Evolutionary conservation across 2,888 invertebrate species (phyloP), one percentile per base, ranked within the genome.

Genomic region (Platycnemis pennipes): DNA sequence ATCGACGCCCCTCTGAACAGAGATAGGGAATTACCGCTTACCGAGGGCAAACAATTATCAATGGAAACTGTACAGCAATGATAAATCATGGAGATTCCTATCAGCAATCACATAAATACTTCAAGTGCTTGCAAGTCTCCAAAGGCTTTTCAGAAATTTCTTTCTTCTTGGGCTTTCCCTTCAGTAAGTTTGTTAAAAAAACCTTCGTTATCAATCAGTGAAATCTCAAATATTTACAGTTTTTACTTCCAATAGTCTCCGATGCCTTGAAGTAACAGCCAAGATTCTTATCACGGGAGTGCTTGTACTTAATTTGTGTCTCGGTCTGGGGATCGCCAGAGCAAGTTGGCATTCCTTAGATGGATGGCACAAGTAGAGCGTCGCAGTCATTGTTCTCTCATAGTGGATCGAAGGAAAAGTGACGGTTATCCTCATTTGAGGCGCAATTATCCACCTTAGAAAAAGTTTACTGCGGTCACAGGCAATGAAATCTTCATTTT

Each of bases 381-480:
- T 77, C 77, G 37, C 77, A 31, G 11, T 77, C 37, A 77, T 77
- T 77, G 77, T 77, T 77, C 77, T 77, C 26, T 13, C 77, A 13
- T 69, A n/a, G 7, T n/a, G 8, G 69, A 69, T 77, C 13, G 37
- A 77, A n/a, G 37, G 77, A 77, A 77, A 77, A 77, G 77, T 77
- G 77, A 77, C 77, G 77, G 77, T 31, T 16, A 11, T 13, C 37
- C 77, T 77, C 31, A 37, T 77, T 31, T 4, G n/a, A 31, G 37
- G 26, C 11, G 77, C 77, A 77, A 77, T 77, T 77, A 77, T 31
- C 16, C 2, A 31, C 77, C 31, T 37, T 11, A 37, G 37, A 31
- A 77, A 37, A 77, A 77, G 77, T 77, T 77, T 37, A 77, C 77
- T 37, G 77, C 77, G 77, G 77, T 77, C 77, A 77, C 77, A 31